Base-by-base conservation (phyloP, 2,888 invertebrate species). In the Cryptus viduatorius region DNA sequence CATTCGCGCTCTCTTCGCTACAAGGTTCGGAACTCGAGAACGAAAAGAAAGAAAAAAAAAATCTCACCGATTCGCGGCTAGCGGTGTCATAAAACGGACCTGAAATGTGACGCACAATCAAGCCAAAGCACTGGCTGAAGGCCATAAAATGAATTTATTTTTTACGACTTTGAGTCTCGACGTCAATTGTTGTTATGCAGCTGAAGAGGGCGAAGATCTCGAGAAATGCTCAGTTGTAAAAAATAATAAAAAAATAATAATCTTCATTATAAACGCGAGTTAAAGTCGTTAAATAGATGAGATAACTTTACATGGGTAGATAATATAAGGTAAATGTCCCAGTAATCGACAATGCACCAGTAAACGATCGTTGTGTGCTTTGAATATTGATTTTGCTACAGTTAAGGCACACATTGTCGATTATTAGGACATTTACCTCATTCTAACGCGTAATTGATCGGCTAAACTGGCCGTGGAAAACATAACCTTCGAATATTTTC, bases 131-230 rank as follows among this genome's bases (percentile, higher is more conserved):
- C 19, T 16, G 19, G 24, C 24, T n/a, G 44, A 29, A 44, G 53
- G 61, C 69, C 64, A 42, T 19, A 50, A 48, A 56, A 64, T 46
- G 65, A 71, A 76, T 79, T 83, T 73, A 73, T 76, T 19, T 65
- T 83, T 83, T 72, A 79, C 79, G 71, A 71, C 46, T 29, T 53
- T 42, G 16, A 65, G 64, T 69, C 53, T 56, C 61, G 31, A 10
- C 5, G n/a, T 61, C 14, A n/a, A 29, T 61, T 61, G 61, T 61
- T 61, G 14, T 61, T 61, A 29, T 61, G 61, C 61, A 61, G 24
- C 31, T 4, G 7, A n/a, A 61, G 61, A 61, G 61, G 61, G 37
- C 37, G 37, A 37, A 0, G 4, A 29, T 24, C 29, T 59, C 29
- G 24, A 12, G 12, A 19, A 14, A 53, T 48, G 46, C 46, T 16